Base-by-base conservation (phyloP, 2,113 vertebrate species). In the Pluvialis apricaria region DNA sequence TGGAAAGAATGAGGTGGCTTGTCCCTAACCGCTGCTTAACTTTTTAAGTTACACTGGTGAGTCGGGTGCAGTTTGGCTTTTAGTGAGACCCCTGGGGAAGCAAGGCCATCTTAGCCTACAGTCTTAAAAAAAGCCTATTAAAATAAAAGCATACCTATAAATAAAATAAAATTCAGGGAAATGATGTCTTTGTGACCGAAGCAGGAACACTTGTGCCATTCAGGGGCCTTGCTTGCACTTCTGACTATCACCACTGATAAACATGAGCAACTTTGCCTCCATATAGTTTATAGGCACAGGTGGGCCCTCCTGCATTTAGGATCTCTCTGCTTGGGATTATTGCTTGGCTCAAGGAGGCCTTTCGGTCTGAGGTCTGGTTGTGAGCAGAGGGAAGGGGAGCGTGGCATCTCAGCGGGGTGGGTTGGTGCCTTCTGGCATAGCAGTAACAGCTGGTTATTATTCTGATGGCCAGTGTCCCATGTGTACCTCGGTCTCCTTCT, bases 1-100 rank as follows among this genome's bases (percentile, higher is more conserved):
- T 97, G 96, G 93, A 97, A 97, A 97, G 94, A 97, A 98, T 96
- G 97, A 97, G 94, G 95, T 92, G 96, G 82, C 91, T 97, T 97
- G 97, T 97, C 95, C 94, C 95, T 92, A 91, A 94, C 75, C 91
- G 58, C 96, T 95, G 96, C 92, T 97, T 94, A 96, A 97, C 72
- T 97, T 97, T 97, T 93, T 94, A 94, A 89, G 90, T 94, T 97
- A 84, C 94, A 83, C 87, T 91, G 87, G 95, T 93, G 94, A 96
- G 90, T 93, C 84, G 93, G 96, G 95, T 96, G 90, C 95, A 95
- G 94, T 96, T 97, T 79, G 87, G 69, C 73, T 97, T 96, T 97
- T 97, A 97, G 95, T 95, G 86, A 95, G 94, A 87, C 93, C 91
- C 78, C 34, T 62, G 96, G 89, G 94, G 81, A 93, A 87, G 62